Base-by-base conservation (phyloP, 2,113 vertebrate genomes). In the Ptilorrhoa leucosticta region DNA sequence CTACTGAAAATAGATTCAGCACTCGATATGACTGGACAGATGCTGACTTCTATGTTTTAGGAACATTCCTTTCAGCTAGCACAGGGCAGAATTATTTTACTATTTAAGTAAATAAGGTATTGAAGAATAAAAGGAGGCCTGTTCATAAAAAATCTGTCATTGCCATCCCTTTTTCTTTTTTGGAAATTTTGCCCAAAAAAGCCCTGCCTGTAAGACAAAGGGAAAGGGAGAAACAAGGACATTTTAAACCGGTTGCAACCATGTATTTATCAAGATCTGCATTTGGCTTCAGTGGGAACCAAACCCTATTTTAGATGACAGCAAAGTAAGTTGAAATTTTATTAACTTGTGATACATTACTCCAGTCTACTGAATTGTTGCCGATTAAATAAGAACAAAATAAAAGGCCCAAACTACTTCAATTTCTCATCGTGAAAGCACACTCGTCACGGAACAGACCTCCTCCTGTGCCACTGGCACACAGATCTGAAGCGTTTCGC, bases 371-470 rank as follows among this genome's bases (percentile, higher is more conserved):
- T 0, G 8, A 11, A 24, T 27, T 8, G 1, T 3, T 39, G 42
- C 13, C 6, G 4, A 40, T 21, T 33, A 77, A 69, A 30, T 21
- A 37, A 56, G 45, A 87, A 23, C 14, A 33, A 42, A 89, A 48
- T 19, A 20, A n/a, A 81, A 78, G 37, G 47, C 27, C 15, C 35
- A n/a, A 44, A 66, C 16, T 1, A 16, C 19, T 21, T 28, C 22
- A 26, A 1, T 13, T 57, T 48, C 51, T 70, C 42, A 21, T 48
- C 0, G 18, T 14, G 56, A 31, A 39, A 78, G 30, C 12, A 20
- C 18, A 1, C 21, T n/a, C 14, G 0, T 19, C 33, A 1, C 0
- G 0, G 24, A n/a, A 7, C 23, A 64, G 48, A 39, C 4, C 1
- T 3, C 28, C 3, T 1, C 63, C 47, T 2, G 21, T 9, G n/a